phyloP scores from a whole-genome alignment of 2,113 vertebrate genomes.

The Poeciliopsis retropinna region DNA sequence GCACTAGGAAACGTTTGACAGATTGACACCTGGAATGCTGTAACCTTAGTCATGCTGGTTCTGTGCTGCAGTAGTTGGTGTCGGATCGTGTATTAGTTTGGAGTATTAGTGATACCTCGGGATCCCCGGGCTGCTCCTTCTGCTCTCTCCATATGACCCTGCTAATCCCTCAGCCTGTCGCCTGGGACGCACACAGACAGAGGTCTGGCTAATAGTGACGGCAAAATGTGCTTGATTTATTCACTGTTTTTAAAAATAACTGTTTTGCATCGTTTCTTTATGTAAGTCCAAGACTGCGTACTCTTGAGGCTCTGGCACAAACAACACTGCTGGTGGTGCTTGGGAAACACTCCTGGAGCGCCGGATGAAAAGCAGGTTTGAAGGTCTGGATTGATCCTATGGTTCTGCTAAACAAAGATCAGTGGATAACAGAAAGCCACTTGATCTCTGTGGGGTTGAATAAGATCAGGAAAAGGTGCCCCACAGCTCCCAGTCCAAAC shows the following conservation, averaged over 20 bases:
- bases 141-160: slow-evolving; percentile 58
- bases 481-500: not conserved
- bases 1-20: not conserved
- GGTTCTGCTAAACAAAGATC: slow-evolving; percentile 36
- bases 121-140: slow-evolving; percentile 58
- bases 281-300: slow-evolving; percentile 16
- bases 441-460: slow-evolving; percentile 38
- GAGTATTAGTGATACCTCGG: slow-evolving; percentile 57
- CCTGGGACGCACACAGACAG: slow-evolving; percentile 26
- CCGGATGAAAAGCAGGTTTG: slow-evolving; percentile 58
- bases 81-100: slow-evolving; percentile 40
- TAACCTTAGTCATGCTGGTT: slow-evolving; percentile 9
- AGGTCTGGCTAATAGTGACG: slow-evolving; percentile 12
- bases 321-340: slow-evolving; percentile 18
- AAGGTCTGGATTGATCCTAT: slow-evolving; percentile 46
- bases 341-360: slow-evolving; percentile 43
- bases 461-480: slow-evolving; percentile 23
- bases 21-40: slow-evolving; percentile 22
- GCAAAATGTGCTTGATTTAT: not conserved
- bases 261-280: not conserved
- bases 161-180: slow-evolving; percentile 51
- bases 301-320: slow-evolving; percentile 14
- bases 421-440: slow-evolving; percentile 9
- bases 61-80: slow-evolving; percentile 47
- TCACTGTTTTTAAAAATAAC: not conserved